phyloP scores from a whole-genome alignment of 2,888 invertebrate genomes.

The Stomorhina lunata region DNA sequence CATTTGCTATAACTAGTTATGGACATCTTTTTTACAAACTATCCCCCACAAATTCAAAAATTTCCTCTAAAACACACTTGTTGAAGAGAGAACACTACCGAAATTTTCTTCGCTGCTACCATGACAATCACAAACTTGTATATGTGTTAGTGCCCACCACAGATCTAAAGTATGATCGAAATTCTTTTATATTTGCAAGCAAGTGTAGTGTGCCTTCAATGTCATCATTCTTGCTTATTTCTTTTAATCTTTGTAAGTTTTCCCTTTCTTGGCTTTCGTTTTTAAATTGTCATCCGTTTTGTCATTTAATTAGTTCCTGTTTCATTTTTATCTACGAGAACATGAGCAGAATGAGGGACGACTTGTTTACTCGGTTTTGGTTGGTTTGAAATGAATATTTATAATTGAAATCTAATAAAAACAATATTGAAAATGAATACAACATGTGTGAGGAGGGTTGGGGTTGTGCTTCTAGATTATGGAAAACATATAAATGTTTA shows the following conservation, averaged over 20 bases:
- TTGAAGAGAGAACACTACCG: no score
- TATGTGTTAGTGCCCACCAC: no score
- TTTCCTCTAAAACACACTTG: no score
- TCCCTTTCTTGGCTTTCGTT: not conserved
- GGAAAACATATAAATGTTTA: no score
- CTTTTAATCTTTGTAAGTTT: not conserved
- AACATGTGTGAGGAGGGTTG: not conserved
- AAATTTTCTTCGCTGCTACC: no score
- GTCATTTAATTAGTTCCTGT: constrained; percentile 53
- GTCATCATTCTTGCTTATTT: not conserved
- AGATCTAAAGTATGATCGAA: no score
- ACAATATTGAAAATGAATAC: constrained; percentile 28
- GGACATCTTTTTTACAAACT: no score
- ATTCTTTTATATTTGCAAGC: not conserved
- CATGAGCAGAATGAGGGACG: not conserved
- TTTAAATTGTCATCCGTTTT: constrained; percentile 48
- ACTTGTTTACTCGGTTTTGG: constrained; percentile 4
- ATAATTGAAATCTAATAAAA: constrained; percentile 44
- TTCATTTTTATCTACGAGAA: constrained; percentile 8
- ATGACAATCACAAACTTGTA: no score
- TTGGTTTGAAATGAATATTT: constrained; percentile 1
- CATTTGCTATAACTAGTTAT: no score
- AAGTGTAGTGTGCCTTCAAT: not conserved
- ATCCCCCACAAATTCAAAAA: no score
- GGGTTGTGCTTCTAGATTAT: no score